Percentiles rank a stretch among this genome's conserved stretches.
Evolutionary conservation across 2,888 invertebrate species (phyloP).

Genomic region (Caenorhabditis wallacei): DNA sequence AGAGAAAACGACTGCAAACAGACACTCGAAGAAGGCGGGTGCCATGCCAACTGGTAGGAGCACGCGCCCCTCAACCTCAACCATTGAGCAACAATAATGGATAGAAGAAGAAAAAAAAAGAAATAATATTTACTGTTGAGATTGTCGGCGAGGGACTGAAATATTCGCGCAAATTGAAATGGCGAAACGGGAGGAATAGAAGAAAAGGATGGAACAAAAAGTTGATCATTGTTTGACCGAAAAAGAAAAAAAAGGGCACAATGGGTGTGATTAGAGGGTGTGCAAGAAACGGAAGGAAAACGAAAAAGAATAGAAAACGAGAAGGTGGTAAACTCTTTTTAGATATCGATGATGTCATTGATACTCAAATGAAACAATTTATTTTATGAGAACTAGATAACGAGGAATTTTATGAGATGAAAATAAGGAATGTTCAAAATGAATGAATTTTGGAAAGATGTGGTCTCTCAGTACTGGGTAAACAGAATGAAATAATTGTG

Average conservation of each 20-base stretch:
- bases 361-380: not conserved
- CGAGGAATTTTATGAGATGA: too few relatives aligned
- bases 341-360: slow-evolving; percentile 31
- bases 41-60: slow-evolving; percentile 64
- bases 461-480: too few relatives aligned
- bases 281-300: slow-evolving; percentile 25
- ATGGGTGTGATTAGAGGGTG: slow-evolving; percentile 57
- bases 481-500: too few relatives aligned
- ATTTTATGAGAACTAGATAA: too few relatives aligned
- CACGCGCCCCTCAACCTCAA: slow-evolving; percentile 39
- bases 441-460: too few relatives aligned
- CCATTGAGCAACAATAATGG: slow-evolving; percentile 43
- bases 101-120: slow-evolving; percentile 17
- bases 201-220: slow-evolving; percentile 14
- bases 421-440: too few relatives aligned
- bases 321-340: slow-evolving; percentile 25
- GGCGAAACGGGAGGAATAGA: slow-evolving; percentile 7
- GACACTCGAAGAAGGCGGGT: slow-evolving; percentile 58
- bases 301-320: not conserved
- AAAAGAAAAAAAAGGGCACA: slow-evolving; percentile 36
- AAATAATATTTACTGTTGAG: slow-evolving; percentile 55
- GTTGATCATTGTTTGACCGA: slow-evolving; percentile 32
- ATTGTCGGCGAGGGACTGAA: slow-evolving; percentile 38
- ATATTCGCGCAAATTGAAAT: slow-evolving; percentile 35
- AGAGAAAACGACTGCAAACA: slow-evolving; percentile 47